Evolutionary conservation across 2,888 invertebrate species (phyloP).

Genomic region (Meiosimyza platycephala): DNA sequence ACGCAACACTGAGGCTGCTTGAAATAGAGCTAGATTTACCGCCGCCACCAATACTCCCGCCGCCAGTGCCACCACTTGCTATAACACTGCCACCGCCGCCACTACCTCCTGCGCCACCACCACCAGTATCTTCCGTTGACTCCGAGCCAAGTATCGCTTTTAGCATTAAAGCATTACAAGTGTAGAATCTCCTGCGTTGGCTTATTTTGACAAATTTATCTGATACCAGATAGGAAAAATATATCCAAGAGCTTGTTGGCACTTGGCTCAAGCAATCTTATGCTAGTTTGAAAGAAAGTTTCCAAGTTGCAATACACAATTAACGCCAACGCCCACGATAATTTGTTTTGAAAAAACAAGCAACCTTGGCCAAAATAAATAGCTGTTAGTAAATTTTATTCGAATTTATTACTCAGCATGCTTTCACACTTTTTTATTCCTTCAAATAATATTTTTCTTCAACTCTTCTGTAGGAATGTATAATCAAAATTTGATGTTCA

Average conservation of each 20-base stretch:
- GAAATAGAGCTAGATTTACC: conserved; percentile 46
- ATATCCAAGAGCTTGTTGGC: too few species aligned
- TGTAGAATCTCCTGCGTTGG: conserved; percentile 57
- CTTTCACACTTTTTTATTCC: not conserved
- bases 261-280: too few species aligned
- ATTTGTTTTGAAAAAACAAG: not conserved
- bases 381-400: not conserved
- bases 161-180: conserved; percentile 66
- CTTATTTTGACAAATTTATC: conserved; percentile 51
- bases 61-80: conserved; percentile 30
- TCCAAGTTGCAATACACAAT: too few species aligned
- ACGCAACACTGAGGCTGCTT: conserved; percentile 48
- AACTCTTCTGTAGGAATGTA: not conserved
- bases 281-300: too few species aligned
- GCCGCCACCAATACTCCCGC: conserved; percentile 27
- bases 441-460: not conserved
- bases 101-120: conserved; percentile 40
- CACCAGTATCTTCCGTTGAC: conserved; percentile 58
- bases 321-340: too few species aligned
- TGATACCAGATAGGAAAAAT: not conserved
- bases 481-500: too few species aligned
- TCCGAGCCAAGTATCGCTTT: conserved; percentile 62
- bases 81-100: conserved; percentile 44
- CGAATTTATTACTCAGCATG: not conserved
- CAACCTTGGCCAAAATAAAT: not conserved